phyloP scores from a whole-genome alignment of 2,113 vertebrate genomes.

The Sebastes schlegelii region DNA sequence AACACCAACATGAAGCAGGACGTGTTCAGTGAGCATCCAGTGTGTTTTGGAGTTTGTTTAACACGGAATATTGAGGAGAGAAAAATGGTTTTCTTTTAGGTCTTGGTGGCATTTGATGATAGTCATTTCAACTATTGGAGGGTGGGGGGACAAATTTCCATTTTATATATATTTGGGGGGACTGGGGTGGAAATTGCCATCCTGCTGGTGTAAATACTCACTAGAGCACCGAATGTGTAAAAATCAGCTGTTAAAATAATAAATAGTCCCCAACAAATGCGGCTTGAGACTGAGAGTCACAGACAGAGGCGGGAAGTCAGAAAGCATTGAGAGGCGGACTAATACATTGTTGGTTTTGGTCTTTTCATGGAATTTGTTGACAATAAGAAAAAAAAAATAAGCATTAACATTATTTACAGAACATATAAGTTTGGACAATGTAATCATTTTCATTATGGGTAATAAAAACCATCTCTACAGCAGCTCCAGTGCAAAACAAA shows the following conservation, averaged over 20 bases:
- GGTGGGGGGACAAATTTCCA: background rate
- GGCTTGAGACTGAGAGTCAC: background rate
- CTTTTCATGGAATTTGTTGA: conserved; percentile 1
- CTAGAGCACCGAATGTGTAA: background rate
- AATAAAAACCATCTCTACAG: background rate
- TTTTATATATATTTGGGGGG: no score
- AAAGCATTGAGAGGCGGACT: background rate
- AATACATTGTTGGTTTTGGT: background rate
- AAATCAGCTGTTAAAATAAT: no score
- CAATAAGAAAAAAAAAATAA: background rate
- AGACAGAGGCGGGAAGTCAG: background rate
- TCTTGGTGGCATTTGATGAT: background rate
- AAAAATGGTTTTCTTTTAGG: background rate
- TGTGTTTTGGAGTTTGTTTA: background rate
- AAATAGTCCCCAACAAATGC: background rate
- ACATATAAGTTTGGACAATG: background rate
- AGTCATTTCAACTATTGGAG: background rate
- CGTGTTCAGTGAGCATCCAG: background rate
- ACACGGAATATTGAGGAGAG: background rate
- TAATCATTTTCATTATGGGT: background rate
- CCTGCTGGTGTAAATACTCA: background rate
- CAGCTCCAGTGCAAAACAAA: conserved; percentile 10
- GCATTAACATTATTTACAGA: background rate
- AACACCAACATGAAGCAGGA: background rate
- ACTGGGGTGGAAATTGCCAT: background rate